phyloP scores from a whole-genome alignment of 2,113 vertebrate species.

The Gadus chalcogrammus region DNA sequence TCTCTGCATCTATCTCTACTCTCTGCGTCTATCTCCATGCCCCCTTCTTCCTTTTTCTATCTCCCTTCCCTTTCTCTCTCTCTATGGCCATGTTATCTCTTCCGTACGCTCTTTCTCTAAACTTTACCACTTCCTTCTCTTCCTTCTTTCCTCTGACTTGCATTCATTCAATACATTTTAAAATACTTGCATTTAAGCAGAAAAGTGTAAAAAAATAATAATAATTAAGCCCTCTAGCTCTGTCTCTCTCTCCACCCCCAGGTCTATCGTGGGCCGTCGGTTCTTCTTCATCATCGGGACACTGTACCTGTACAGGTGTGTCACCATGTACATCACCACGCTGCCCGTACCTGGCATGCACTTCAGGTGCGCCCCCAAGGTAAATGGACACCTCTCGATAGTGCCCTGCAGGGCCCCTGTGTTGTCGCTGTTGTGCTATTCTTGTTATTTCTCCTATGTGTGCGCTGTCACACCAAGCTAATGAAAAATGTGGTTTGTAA shows the following conservation, averaged over 20 bases:
- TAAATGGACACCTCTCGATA: slow-evolving; percentile 44
- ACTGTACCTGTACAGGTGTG: slow-evolving; percentile 86
- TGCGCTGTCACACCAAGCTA: not conserved
- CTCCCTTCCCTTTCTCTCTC: not conserved
- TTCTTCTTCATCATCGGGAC: slow-evolving; percentile 90
- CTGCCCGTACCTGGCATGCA: slow-evolving; percentile 90
- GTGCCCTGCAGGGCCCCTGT: too few relatives aligned
- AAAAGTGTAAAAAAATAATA: too few relatives aligned
- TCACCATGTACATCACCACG: slow-evolving; percentile 90
- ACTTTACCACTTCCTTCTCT: not conserved
- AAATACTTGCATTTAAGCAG: too few relatives aligned
- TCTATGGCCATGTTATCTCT: not conserved
- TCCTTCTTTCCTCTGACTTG: not conserved
- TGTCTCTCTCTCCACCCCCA: slow-evolving; percentile 36
- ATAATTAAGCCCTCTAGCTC: not conserved
- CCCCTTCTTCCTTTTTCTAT: too few relatives aligned
- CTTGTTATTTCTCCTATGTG: too few relatives aligned
- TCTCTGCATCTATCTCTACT: too few relatives aligned
- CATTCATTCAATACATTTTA: too few relatives aligned
- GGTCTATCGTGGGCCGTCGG: slow-evolving; percentile 85
- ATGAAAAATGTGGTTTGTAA: too few relatives aligned
- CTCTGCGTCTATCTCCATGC: too few relatives aligned
- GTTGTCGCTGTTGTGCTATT: too few relatives aligned
- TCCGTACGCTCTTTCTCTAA: not conserved
- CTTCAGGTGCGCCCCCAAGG: slow-evolving; percentile 91